A percentile compares a stretch with the other conserved stretches of the same genome.
Evolutionary conservation across 2,797 vertebrate species (phyloP).

Genomic region (Leptatherina wallacei): DNA sequence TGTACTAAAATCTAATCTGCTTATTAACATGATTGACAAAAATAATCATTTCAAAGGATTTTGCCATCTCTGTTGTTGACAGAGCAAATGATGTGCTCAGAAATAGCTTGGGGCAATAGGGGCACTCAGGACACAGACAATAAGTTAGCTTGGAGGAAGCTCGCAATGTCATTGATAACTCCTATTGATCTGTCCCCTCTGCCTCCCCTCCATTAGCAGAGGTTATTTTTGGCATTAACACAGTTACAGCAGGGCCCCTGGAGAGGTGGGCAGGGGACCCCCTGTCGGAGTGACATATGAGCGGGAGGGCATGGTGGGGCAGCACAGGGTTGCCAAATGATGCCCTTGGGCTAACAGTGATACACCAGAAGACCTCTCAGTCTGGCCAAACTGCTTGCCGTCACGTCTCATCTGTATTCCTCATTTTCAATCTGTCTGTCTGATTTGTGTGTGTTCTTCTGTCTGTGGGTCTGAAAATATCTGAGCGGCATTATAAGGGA

Average conservation of each 20-base stretch:
- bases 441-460: conserved; percentile 32
- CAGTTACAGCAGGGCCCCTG: conserved; percentile 63
- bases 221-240: conserved; percentile 79
- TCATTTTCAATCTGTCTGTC: conserved; percentile 58
- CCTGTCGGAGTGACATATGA: conserved; percentile 76
- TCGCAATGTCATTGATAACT: conserved; percentile 75
- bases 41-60: conserved; percentile 25
- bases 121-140: conserved; percentile 46
- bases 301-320: conserved; percentile 53
- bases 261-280: conserved; percentile 72
- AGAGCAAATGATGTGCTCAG: conserved; percentile 33
- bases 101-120: conserved; percentile 49
- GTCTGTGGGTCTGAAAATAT: conserved; percentile 54
- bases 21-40: background rate
- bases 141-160: conserved; percentile 68
- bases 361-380: conserved; percentile 51
- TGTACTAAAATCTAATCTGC: conserved; percentile 21
- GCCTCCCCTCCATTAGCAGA: conserved; percentile 67
- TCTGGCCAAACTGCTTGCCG: conserved; percentile 46
- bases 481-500: conserved; percentile 64
- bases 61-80: conserved; percentile 26
- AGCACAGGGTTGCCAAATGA: conserved; percentile 54
- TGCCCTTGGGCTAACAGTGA: conserved; percentile 60
- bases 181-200: conserved; percentile 79
- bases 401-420: conserved; percentile 31